A percentile compares a stretch with the other conserved stretches of the same genome.
Conservation (phyloP, 2,888 invertebrate species). For the Cacoxenus indagator region DNA sequence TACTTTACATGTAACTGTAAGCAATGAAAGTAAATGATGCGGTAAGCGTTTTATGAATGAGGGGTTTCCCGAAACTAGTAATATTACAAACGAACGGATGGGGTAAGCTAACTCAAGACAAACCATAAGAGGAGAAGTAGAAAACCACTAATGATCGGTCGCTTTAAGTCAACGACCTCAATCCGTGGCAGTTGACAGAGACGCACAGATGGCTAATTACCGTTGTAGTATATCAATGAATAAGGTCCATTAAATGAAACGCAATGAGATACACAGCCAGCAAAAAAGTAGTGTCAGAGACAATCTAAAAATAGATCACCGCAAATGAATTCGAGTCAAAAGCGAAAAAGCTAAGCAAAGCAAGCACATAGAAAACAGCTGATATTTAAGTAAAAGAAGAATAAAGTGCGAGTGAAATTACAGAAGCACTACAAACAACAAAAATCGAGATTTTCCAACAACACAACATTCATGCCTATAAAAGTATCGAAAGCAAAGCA, state of each 20-base stretch:
- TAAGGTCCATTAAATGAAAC: neutral
- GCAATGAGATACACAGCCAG: neutral
- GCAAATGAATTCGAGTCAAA: neutral
- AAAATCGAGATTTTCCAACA: neutral
- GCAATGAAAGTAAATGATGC: neutral
- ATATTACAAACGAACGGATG: no score
- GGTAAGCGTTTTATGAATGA: constrained; percentile 8
- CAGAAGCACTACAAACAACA: neutral
- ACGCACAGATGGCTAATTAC: no score
- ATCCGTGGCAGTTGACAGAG: no score
- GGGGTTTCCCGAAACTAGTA: no score
- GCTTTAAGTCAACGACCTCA: no score
- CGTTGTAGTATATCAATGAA: no score
- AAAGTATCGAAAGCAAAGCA: neutral
- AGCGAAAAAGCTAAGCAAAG: neutral
- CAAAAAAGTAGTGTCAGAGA: neutral
- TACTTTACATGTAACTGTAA: neutral
- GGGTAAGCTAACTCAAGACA: no score
- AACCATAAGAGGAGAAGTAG: no score
- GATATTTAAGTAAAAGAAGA: neutral
- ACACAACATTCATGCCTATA: neutral
- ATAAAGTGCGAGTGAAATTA: neutral
- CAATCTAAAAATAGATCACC: neutral
- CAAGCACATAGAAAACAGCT: neutral
- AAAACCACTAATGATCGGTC: no score